A percentile compares a stretch with the other conserved stretches of the same genome.
Conservation (phyloP, 2,797 vertebrate genomes). For the Buceros bicornis region DNA sequence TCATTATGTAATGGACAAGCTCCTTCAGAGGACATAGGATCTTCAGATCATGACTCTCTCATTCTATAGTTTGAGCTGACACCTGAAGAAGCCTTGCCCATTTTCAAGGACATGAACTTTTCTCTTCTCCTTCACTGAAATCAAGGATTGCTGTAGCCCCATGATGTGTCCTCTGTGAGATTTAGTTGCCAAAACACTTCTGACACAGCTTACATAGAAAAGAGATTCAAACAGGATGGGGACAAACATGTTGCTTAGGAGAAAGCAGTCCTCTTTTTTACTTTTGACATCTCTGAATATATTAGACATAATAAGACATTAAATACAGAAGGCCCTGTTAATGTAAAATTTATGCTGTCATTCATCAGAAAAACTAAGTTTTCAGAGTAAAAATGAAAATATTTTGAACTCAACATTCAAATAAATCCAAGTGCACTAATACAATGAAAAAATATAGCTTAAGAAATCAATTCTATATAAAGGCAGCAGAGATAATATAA, state of each 20-base stretch:
- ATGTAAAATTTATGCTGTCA: not conserved
- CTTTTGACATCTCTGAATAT: not conserved
- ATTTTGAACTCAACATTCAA: not conserved
- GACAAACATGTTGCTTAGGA: not conserved
- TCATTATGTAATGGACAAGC: not conserved
- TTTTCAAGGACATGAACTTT: not conserved
- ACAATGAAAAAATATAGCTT: not conserved
- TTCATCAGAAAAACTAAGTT: not conserved
- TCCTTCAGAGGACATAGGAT: not conserved
- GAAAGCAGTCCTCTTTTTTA: not conserved
- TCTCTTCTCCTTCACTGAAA: not conserved
- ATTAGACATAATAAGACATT: not conserved
- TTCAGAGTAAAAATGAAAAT: not conserved
- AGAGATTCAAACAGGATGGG: not conserved
- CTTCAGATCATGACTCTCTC: not conserved
- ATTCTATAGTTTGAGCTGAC: rapidly evolving
- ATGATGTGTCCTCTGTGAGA: not conserved
- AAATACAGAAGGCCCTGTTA: not conserved
- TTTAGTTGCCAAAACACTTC: not conserved
- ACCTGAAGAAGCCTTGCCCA: not conserved
- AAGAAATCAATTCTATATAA: not conserved
- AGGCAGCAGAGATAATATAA: not conserved
- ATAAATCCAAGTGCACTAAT: not conserved
- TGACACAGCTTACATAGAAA: not conserved
- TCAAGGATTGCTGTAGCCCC: not conserved